Base-by-base conservation (phyloP, 2,113 vertebrate species). In the Platichthys flesus region DNA sequence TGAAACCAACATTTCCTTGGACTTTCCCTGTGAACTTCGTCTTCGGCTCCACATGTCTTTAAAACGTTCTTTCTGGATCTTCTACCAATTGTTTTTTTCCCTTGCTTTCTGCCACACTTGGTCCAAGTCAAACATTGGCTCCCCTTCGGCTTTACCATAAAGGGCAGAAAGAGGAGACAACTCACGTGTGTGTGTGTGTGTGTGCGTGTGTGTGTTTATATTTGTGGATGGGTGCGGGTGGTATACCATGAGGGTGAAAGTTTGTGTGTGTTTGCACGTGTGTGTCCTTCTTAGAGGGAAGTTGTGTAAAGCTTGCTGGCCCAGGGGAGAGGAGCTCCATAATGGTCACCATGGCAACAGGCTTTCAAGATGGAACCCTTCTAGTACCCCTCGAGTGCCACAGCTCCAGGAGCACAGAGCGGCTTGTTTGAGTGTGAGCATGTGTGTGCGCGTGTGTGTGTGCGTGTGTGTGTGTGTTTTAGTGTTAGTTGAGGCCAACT, bases 301-400 rank as follows among this genome's bases (percentile, higher is more conserved):
- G 85, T 90, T 89, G 90, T 88, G 87, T 89, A 85, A 92, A 90
- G 90, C 87, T 81, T 49, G 82, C 79, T 88, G 87, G 87, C 90
- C 89, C 89, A 83, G 37, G 82, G 90, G 90, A 92, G 90, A 90
- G 82, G 87, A 85, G 88, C 89, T 83, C 89, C 81, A 91, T 92
- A 92, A 93, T 92, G 87, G 93, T 93, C 86, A 90, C 93, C 88
- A 94, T 93, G 85, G 92, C 85, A 93, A 94, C 93, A 90, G 85
- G 87, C 89, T 93, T 93, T 92, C 90, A 92, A 90, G 88, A 90
- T 85, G 86, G 89, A 93, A 75, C 86, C 89, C 89, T 86, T 85
- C 81, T 83, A 84, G 88, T 81, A 83, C 87, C 89, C 89, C 85
- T 90, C 61, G 66, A 93, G 90, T 88, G 88, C 79, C 79, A 88